Evolutionary conservation across 2,797 vertebrate species (phyloP).

Genomic region (Tapirus indicus): DNA sequence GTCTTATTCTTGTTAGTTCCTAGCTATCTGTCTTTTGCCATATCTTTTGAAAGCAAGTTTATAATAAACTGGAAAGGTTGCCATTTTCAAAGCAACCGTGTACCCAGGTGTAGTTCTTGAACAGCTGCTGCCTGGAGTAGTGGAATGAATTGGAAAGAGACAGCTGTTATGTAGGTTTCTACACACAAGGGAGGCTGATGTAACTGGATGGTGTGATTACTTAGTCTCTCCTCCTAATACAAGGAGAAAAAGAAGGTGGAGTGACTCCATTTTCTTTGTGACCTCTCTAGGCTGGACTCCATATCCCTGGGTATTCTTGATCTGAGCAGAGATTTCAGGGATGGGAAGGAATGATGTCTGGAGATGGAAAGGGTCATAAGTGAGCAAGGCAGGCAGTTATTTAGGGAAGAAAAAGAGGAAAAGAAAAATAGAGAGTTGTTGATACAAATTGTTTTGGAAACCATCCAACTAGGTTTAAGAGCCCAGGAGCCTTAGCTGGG

Average conservation of each 20-base stretch:
- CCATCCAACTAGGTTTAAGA: neutral
- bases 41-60: conserved; percentile 38
- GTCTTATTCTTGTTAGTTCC: conserved; percentile 2
- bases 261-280: neutral
- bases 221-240: neutral
- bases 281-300: neutral
- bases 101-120: neutral
- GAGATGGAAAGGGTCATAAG: neutral
- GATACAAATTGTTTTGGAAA: neutral
- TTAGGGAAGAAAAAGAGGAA: neutral
- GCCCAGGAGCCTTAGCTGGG: neutral
- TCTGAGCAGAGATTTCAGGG: neutral
- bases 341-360: neutral
- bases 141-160: neutral
- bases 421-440: neutral
- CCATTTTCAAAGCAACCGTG: neutral
- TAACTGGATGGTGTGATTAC: neutral
- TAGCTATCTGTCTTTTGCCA: neutral
- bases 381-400: neutral
- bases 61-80: conserved; percentile 11
- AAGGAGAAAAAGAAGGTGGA: neutral
- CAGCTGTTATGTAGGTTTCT: neutral
- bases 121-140: neutral
- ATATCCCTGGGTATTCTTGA: neutral
- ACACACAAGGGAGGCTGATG: neutral